Conservation (phyloP, 2,113 vertebrate species). For the Tachycineta bicolor region DNA sequence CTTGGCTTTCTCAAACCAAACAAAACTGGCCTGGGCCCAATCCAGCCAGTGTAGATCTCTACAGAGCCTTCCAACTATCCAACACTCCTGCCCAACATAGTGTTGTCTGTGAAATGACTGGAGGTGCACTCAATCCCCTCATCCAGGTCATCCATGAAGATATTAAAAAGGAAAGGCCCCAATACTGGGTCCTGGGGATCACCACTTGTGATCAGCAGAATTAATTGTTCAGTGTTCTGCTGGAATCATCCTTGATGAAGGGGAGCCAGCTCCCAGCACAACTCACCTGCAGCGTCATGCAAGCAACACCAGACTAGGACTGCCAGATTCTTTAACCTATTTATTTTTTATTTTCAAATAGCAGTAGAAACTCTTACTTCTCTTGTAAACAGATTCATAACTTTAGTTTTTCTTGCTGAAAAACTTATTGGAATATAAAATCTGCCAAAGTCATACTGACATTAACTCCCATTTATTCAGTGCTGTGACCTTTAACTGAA, state of each 20-base stretch:
- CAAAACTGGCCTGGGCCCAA: accelerated
- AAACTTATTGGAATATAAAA: neutral
- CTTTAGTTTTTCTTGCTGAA: neutral
- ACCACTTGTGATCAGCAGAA: neutral
- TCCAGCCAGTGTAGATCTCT: neutral
- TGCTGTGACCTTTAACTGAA: neutral
- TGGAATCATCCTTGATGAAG: neutral
- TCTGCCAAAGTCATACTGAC: neutral
- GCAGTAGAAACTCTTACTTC: neutral
- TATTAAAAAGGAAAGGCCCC: neutral
- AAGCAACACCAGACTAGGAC: neutral
- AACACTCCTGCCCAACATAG: neutral
- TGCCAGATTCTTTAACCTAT: neutral
- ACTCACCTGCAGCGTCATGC: neutral
- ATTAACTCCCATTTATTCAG: neutral
- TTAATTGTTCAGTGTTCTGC: neutral
- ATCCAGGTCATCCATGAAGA: neutral
- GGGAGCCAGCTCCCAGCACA: neutral
- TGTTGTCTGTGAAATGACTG: neutral
- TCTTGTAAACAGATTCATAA: neutral
- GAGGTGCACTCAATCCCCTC: neutral
- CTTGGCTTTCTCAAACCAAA: neutral
- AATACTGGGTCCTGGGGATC: neutral
- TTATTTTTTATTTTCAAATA: neutral
- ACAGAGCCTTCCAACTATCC: neutral